Base-by-base conservation (phyloP, 2,113 vertebrate genomes). In the Trematocara macrostoma region DNA sequence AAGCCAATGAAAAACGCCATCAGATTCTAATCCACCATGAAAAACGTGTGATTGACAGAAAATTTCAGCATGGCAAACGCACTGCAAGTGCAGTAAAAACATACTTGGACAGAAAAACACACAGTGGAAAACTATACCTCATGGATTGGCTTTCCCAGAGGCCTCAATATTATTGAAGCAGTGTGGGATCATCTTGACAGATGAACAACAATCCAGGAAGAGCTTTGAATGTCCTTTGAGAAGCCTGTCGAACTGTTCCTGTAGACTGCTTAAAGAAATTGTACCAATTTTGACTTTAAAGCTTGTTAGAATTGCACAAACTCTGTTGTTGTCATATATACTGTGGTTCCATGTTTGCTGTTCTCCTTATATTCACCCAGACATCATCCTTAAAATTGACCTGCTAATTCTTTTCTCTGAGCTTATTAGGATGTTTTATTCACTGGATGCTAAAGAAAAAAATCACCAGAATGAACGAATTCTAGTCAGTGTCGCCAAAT, bases 81-180 rank as follows among this genome's bases (percentile, higher is more conserved):
- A 67, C 61, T 67, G 35, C 0, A 12, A 40, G 4, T 67, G 61
- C 11, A 67, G 18, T 67, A 40, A 40, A 67, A 67, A 40, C 18
- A 40, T 1, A 40, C 11, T 20, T 20, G 18, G 34, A 20, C 5
- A 67, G 61, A 67, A 20, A 40, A 20, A 67, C 18, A 14, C 34
- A 40, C 1, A 3, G 14, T 59, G 8, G 29, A 34, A 18, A 34
- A 61, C 57, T 18, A 34, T 61, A 18, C 0, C 0, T 14, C 3
- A 55, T 55, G 20, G 20, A 59, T 18, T 2, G 56, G 23, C 8
- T 8, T 31, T 16, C 14, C 26, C 26, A 59, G 56, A 59, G 14
- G 1, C 0, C 14, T 59, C 14, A 31, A 3, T 31, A 10, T 59
- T 18, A 18, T 34, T 59, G 14, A 59, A 59, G 8, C 29, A 59